Evolutionary conservation across 37 sponge, comb jelly and placozoan genomes (phyloP).

Genomic region (Halisarca cf. caerulea): DNA sequence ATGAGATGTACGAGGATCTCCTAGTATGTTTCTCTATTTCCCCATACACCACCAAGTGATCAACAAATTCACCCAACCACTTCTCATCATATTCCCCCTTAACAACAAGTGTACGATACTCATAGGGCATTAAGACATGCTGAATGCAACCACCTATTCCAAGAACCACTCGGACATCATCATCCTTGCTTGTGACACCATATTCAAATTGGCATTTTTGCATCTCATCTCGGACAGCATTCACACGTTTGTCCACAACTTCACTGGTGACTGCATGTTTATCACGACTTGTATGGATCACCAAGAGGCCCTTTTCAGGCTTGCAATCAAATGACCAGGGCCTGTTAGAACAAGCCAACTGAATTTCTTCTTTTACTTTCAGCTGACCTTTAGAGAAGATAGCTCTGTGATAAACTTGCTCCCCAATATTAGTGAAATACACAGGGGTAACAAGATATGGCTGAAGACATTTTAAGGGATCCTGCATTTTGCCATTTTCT

Average conservation of each 20-base stretch:
- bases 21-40: neutral
- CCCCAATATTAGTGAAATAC: slow-evolving; percentile 20
- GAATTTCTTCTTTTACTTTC: neutral
- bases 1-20: neutral
- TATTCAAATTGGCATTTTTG: neutral
- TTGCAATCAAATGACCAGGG: neutral
- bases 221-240: slow-evolving; percentile 16
- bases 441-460: slow-evolving; percentile 34
- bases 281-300: neutral
- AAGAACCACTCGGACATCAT: slow-evolving; percentile 45
- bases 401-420: slow-evolving; percentile 4
- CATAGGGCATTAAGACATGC: slow-evolving; percentile 60
- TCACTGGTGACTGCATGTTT: slow-evolving; percentile 11
- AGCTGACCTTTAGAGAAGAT: slow-evolving; percentile 2
- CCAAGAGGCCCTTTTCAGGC: slow-evolving; percentile 21
- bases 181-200: slow-evolving; percentile 35
- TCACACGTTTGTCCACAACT: neutral
- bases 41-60: slow-evolving; percentile 2
- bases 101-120: slow-evolving; percentile 38
- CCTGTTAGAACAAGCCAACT: neutral
- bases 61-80: neutral
- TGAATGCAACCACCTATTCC: slow-evolving; percentile 57
- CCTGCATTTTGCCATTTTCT: slow-evolving; percentile 2
- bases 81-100: neutral
- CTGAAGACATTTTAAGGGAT: slow-evolving; percentile 16